Base-by-base conservation (phyloP, 2,888 invertebrate genomes). In the Neocrepidodera transversa region DNA sequence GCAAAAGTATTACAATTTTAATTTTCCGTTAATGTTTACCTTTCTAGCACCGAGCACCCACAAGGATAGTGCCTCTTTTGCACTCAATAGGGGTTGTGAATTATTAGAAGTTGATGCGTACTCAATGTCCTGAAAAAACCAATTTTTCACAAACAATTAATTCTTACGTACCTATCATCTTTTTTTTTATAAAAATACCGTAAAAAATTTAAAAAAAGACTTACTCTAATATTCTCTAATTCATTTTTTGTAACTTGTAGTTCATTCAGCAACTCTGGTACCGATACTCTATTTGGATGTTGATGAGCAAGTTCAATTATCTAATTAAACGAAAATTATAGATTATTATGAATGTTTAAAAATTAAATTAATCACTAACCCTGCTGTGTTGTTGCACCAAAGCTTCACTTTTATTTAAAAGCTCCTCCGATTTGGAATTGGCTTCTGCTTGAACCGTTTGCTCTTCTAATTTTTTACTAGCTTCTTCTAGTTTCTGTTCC, bases 41-140 rank as follows among this genome's bases (percentile, higher is more conserved):
- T 93, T 92, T 86, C 92, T 88, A 85, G 91, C 91, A 87, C 92
- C 92, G 86, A 92, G 90, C 83, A 92, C 91, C 92, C 92, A 93
- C 82, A 93, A 89, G 83, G 92, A 91, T 86, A 93, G 90, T 85
- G 93, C 93, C 88, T 93, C 92, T 88, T 91, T 90, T 85, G 92
- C 91, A 84, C 91, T 92, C 84, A 93, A 88, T 85, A 92, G 90
- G 85, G 88, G 88, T 86, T 89, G 88, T 82, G 86, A 86, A 83
- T 85, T 87, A 84, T 85, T 82, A 79, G 85, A 79, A 69, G 82
- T 75, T 73, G 78, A 84, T 82, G 86, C 84, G 84, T 86, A 87
- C 82, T 86, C 85, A 82, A 86, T 82, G 81, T 88, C 88, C 88
- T 89, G 87, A 82, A 83, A 84, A 79, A 70, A 63, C 14, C n/a